Evolutionary conservation across 2,797 vertebrate genomes (phyloP), one percentile per base, ranked within the genome.

Genomic region (Triplophysa yarkandensis): DNA sequence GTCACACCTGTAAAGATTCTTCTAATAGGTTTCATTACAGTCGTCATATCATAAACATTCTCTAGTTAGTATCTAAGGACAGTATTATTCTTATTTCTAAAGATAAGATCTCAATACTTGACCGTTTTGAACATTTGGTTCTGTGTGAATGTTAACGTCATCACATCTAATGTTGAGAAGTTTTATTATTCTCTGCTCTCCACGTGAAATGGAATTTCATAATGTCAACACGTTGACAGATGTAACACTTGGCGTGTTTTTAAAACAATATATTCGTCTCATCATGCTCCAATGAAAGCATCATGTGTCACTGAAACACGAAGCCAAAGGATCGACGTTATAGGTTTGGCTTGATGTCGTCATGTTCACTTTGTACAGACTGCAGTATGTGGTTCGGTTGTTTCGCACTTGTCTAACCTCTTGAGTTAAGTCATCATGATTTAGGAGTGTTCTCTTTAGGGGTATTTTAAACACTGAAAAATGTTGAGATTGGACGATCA

Each of bases 401-500:
- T 16, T 27, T 39, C 36, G 23, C 13, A 23, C 23, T 14, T 23
- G 13, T 19, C 43, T 11, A 43, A 32, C 6, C 2, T 21, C 70
- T 14, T 32, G 28, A 52, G 11, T 52, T 32, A 39, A 52, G 11
- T 52, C 4, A 52, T 2, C 2, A 13, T 27, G 2, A 21, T 3
- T 17, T 2, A 36, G 25, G 36, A 39, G 17, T 8, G 6, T 30
- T 11, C 55, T 48, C 60, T 68, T 17, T 70, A 28, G 27, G 64
- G 65, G 43, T 4, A 19, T 7, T 39, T 50, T 76, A 44, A 43
- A 74, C 39, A 46, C 46, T 25, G 17, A 23, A 75, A 23, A 61
- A 83, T 84, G 84, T 83, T 64, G 83, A 65, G 75, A 4, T 52
- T 73, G 41, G 74, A 60, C 83, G 76, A 39, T 23, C 61, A 23